Percentiles rank a stretch among this genome's conserved stretches.
Evolutionary conservation across 2,888 invertebrate genomes (phyloP).

Genomic region (Sceliomorpha sp.): DNA sequence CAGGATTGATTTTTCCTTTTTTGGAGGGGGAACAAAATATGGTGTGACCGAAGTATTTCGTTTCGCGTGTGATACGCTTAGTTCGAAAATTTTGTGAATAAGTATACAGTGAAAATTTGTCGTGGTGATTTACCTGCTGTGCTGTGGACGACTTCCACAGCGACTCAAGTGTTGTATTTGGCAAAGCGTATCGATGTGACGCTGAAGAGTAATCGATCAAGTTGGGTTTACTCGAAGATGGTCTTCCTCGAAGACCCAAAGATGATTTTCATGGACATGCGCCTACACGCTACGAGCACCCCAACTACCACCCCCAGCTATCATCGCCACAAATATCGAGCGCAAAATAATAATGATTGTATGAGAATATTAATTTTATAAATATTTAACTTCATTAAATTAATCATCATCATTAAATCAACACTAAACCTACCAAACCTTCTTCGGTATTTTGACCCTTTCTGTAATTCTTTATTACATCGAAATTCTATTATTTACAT

Average conservation of each 20-base stretch:
- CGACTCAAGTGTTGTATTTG: constrained; percentile 62
- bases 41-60: too few species aligned
- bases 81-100: neutral
- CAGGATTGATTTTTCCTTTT: neutral
- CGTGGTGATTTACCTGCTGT: too few species aligned
- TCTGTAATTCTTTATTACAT: too few species aligned
- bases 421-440: too few species aligned
- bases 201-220: constrained; percentile 56
- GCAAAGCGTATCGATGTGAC: constrained; percentile 63
- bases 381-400: too few species aligned
- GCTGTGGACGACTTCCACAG: too few species aligned
- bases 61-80: neutral
- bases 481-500: too few species aligned
- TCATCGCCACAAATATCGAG: constrained; percentile 69
- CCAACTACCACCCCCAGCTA: constrained; percentile 75
- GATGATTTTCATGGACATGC: constrained; percentile 79
- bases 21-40: too few species aligned
- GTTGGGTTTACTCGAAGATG: constrained; percentile 67
- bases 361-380: too few species aligned
- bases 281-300: constrained; percentile 77
- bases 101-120: too few species aligned
- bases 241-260: constrained; percentile 78
- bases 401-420: too few species aligned
- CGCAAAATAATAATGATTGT: constrained; percentile 79
- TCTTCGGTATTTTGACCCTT: too few species aligned